Conservation (phyloP, 2,113 vertebrate species). For the Sander vitreus region DNA sequence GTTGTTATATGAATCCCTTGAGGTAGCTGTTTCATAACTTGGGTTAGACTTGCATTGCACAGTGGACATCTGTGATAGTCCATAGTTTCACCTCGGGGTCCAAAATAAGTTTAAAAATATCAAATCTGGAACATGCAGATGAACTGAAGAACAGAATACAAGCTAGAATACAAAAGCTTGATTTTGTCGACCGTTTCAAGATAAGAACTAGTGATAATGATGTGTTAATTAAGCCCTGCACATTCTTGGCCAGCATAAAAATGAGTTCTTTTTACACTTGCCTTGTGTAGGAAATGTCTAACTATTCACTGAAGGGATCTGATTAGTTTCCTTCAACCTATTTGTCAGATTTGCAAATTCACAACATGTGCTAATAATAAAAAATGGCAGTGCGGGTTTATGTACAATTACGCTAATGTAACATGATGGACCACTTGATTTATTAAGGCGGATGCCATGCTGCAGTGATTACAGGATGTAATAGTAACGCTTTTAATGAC, state of each 20-base stretch:
- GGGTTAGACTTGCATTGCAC: neutral
- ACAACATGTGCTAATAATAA: constrained; percentile 8
- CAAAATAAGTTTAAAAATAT: constrained; percentile 20
- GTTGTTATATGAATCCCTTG: constrained; percentile 52
- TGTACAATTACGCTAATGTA: constrained; percentile 53
- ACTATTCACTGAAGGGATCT: neutral
- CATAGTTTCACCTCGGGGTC: constrained; percentile 22
- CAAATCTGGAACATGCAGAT: constrained; percentile 24
- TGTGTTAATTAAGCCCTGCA: neutral
- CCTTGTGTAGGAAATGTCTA: neutral
- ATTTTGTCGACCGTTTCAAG: constrained; percentile 1
- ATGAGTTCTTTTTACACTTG: neutral
- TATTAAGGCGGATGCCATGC: constrained; percentile 44
- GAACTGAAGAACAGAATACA: constrained; percentile 5
- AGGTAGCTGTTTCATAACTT: constrained; percentile 50
- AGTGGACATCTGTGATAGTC: constrained; percentile 47
- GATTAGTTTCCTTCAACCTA: constrained; percentile 12
- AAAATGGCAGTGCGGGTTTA: constrained; percentile 23
- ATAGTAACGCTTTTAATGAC: constrained; percentile 40
- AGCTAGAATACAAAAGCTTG: no score
- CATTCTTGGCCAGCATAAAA: constrained; percentile 3
- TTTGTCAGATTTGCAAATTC: constrained; percentile 43
- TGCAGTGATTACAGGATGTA: constrained; percentile 49
- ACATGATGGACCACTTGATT: constrained; percentile 52
- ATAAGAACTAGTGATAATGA: constrained; percentile 18